phyloP scores from a whole-genome alignment of 2,113 vertebrate species.

The Ammodytes marinus region DNA sequence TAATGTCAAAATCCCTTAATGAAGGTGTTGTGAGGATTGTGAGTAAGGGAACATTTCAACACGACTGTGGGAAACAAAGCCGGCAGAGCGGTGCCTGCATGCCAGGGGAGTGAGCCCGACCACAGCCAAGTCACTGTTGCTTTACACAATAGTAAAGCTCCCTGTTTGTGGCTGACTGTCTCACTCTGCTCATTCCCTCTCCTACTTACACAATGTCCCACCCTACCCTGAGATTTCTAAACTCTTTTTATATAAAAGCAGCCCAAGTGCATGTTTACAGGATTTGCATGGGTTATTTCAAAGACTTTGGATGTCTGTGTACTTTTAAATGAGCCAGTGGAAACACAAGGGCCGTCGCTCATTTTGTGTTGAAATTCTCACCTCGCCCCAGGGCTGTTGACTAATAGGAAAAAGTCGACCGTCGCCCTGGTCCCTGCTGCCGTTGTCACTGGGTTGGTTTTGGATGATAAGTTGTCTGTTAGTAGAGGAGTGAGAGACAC shows the following conservation, averaged over 20 bases:
- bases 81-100: conserved; percentile 54
- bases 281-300: conserved; percentile 26
- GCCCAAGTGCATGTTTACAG: neutral
- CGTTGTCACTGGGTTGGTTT: conserved; percentile 20
- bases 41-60: conserved; percentile 67
- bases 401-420: conserved; percentile 34
- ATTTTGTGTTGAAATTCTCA: conserved; percentile 36
- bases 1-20: conserved; percentile 57
- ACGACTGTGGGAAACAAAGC: conserved; percentile 62
- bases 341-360: neutral
- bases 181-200: conserved; percentile 53
- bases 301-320: neutral
- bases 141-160: conserved; percentile 72
- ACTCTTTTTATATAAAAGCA: conserved; percentile 30
- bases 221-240: conserved; percentile 61
- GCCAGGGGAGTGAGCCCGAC: conserved; percentile 66
- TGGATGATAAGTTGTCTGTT: conserved; percentile 14
- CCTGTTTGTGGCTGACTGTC: conserved; percentile 58
- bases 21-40: conserved; percentile 51
- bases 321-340: conserved; percentile 10
- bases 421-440: neutral
- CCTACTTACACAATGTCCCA: conserved; percentile 58
- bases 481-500: neutral
- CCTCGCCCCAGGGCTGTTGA: conserved; percentile 14
- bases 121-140: conserved; percentile 63